Conservation (phyloP, 2,797 vertebrate genomes). For the Choloepus didactylus region DNA sequence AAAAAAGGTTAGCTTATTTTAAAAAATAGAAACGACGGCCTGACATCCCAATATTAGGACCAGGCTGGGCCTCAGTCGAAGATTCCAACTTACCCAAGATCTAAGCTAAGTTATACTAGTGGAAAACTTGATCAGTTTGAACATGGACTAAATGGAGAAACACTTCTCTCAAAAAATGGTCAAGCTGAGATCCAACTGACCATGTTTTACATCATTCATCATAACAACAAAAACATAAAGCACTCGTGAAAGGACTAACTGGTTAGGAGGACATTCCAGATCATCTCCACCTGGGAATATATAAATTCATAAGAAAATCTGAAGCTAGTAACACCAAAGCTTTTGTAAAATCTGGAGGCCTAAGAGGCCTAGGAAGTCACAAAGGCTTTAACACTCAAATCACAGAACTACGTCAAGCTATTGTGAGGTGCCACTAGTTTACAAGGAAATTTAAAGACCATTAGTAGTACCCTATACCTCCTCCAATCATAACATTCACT, state of each 20-base stretch:
- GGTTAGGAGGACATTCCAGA: neutral
- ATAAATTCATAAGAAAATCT: conserved; percentile 48
- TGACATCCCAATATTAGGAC: neutral
- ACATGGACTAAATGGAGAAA: conserved; percentile 7
- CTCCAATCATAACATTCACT: neutral
- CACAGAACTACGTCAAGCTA: conserved; percentile 10
- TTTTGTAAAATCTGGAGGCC: conserved; percentile 4
- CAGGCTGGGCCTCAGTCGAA: neutral
- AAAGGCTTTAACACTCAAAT: conserved; percentile 23
- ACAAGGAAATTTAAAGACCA: conserved; percentile 25
- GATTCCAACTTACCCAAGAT: neutral
- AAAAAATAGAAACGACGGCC: neutral
- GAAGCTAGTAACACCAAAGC: neutral
- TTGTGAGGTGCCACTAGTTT: neutral
- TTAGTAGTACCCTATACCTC: neutral
- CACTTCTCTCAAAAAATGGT: conserved; percentile 1
- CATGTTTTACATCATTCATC: conserved; percentile 12
- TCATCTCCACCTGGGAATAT: neutral
- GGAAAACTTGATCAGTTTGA: neutral
- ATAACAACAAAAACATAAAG: conserved; percentile 11
- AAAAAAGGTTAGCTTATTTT: conserved; percentile 20
- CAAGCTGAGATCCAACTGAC: conserved; percentile 20
- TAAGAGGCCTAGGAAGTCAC: neutral
- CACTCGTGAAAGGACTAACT: conserved; percentile 1
- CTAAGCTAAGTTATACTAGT: conserved; percentile 19